These are phyloP conservation scores for Coilia nasus DNA, from an alignment of 2,797 vertebrate species.

Conservation along the genomic window DNA sequence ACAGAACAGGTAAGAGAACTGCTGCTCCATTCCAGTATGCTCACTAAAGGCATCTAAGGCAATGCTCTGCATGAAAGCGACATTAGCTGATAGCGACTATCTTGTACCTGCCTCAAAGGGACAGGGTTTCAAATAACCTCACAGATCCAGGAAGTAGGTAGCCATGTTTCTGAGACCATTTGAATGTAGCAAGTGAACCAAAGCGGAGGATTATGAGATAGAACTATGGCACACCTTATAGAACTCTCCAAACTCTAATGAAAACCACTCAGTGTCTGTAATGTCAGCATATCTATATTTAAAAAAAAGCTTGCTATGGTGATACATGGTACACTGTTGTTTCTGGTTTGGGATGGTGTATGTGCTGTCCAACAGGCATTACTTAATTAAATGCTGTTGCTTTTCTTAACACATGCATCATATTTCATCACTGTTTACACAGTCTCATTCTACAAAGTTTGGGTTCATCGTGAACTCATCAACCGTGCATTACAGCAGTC, in stretches of 20 bases:
- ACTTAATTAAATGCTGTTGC: background rate
- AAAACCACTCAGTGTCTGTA: background rate
- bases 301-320: background rate
- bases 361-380: background rate
- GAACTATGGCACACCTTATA: background rate
- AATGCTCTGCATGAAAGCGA: background rate
- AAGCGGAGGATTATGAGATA: background rate
- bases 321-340: background rate
- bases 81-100: background rate
- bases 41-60: background rate
- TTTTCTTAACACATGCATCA: background rate
- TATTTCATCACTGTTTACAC: background rate
- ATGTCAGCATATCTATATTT: background rate
- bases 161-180: background rate
- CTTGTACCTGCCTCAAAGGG: background rate
- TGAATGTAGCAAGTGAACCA: background rate
- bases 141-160: slow-evolving; percentile 6
- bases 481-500: background rate
- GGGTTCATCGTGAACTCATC: background rate
- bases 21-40: background rate
- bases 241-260: background rate
- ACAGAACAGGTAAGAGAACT: slow-evolving; percentile 42
- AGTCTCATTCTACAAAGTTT: background rate
- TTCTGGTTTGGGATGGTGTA: background rate
- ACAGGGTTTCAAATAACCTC: background rate